A percentile compares a stretch with the other conserved stretches of the same genome.
phyloP scores from a whole-genome alignment of 2,797 vertebrate genomes.

The Argentina silus region DNA sequence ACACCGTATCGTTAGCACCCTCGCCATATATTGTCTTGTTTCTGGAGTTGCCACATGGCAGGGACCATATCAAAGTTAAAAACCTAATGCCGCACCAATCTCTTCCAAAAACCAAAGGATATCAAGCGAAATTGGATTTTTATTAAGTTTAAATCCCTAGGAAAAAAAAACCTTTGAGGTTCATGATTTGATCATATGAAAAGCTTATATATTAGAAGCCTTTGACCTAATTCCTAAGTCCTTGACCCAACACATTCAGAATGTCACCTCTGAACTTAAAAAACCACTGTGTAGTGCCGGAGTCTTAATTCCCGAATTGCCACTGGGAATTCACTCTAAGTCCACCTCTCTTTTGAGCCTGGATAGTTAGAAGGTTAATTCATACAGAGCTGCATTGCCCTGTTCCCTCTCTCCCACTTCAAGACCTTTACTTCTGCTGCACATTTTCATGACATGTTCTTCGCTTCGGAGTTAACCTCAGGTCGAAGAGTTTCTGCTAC shows the following conservation, averaged over 20 bases:
- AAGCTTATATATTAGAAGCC: conserved; percentile 23
- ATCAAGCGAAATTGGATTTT: conserved; percentile 38
- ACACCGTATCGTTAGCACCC: not conserved
- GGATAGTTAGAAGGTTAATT: conserved; percentile 32
- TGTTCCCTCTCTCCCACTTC: not conserved
- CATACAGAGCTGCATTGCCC: conserved; percentile 18
- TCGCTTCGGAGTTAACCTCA: conserved; percentile 10
- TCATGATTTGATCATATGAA: conserved; percentile 9
- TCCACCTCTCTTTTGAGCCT: conserved; percentile 3
- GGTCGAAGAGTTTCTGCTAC: conserved; percentile 17
- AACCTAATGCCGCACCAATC: conserved; percentile 29
- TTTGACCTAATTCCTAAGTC: conserved; percentile 31
- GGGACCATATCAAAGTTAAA: conserved; percentile 18
- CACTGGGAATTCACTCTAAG: conserved; percentile 3
- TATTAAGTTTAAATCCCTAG: conserved; percentile 34
- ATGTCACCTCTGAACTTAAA: conserved; percentile 36
- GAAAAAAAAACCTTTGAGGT: conserved; percentile 11
- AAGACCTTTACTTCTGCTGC: conserved; percentile 12
- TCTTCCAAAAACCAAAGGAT: conserved; percentile 18
- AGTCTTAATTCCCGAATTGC: conserved; percentile 24
- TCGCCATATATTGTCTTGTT: not conserved
- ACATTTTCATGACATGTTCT: conserved; percentile 8
- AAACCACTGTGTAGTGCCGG: conserved; percentile 9
- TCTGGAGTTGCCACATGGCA: not conserved
- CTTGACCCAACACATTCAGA: conserved; percentile 19